phyloP scores from a whole-genome alignment of 2,888 invertebrate genomes.

The Nymphalis c-album region DNA sequence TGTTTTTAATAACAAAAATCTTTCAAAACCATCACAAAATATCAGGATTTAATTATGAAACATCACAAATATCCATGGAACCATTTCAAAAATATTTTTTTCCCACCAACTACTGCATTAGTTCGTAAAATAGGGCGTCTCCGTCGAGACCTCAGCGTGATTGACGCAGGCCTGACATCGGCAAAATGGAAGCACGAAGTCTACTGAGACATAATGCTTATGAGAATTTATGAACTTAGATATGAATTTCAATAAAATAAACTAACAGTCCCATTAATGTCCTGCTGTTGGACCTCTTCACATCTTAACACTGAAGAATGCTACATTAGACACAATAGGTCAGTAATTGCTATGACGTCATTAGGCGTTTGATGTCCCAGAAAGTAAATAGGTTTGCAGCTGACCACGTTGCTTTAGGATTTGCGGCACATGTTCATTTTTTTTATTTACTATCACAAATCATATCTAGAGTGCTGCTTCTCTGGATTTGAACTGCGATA shows the following conservation, averaged over 20 bases:
- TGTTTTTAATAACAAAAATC: too few relatives aligned
- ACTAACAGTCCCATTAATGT: background rate
- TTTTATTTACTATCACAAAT: too few relatives aligned
- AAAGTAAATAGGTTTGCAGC: too few relatives aligned
- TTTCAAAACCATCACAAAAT: too few relatives aligned
- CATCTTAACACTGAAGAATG: too few relatives aligned
- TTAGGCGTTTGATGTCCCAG: too few relatives aligned
- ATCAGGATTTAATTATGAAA: background rate
- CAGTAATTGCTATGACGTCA: too few relatives aligned
- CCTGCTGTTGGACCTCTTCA: background rate
- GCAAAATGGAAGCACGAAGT: slow-evolving; percentile 22
- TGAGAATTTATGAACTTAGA: slow-evolving; percentile 28
- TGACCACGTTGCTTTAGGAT: too few relatives aligned
- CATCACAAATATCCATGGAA: background rate
- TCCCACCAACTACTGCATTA: slow-evolving; percentile 1
- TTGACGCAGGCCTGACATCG: slow-evolving; percentile 38
- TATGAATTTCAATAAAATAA: slow-evolving; percentile 18
- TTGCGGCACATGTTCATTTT: too few relatives aligned
- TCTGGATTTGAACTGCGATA: too few relatives aligned
- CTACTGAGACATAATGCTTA: slow-evolving; percentile 25
- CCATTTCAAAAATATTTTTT: slow-evolving; percentile 2
- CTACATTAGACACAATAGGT: too few relatives aligned
- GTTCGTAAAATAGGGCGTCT: slow-evolving; percentile 18
- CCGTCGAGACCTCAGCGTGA: slow-evolving; percentile 29
- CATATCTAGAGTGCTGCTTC: too few relatives aligned